A percentile compares a stretch with the other conserved stretches of the same genome.
Conservation (phyloP, 2,888 invertebrate species). For the Drosophila merina region DNA sequence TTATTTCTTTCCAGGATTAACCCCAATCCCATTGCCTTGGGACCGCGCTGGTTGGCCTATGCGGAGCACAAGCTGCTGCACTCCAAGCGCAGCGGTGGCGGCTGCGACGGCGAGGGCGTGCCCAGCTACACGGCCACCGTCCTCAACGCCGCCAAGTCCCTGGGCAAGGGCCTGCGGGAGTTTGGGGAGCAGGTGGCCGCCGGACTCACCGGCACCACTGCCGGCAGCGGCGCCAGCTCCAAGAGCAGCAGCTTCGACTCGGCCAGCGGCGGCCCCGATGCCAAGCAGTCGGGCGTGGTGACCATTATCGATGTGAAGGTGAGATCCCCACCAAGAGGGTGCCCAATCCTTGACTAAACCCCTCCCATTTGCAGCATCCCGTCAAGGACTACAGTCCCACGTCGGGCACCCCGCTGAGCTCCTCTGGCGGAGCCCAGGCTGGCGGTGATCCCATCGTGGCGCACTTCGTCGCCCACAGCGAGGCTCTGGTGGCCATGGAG, state of each 20-base stretch:
- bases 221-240: conserved; percentile 82
- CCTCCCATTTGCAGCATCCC: neutral
- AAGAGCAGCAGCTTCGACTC: conserved; percentile 85
- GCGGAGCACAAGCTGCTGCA: conserved; percentile 94
- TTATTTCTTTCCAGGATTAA: conserved; percentile 80
- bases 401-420: conserved; percentile 79
- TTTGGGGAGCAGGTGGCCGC: conserved; percentile 96
- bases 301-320: conserved; percentile 94
- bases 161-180: conserved; percentile 95
- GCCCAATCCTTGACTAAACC: neutral
- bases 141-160: conserved; percentile 96
- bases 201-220: conserved; percentile 90
- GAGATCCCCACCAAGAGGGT: neutral
- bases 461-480: conserved; percentile 94
- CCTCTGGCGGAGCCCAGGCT: conserved; percentile 76
- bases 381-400: conserved; percentile 82
- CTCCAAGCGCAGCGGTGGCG: conserved; percentile 91
- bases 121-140: conserved; percentile 96
- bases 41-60: conserved; percentile 92
- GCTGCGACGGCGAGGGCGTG: conserved; percentile 93
- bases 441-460: conserved; percentile 91
- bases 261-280: conserved; percentile 84
- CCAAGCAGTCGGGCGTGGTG: conserved; percentile 93
- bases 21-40: conserved; percentile 93
- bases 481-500: conserved; percentile 94